Evolutionary conservation across 1,140 invertebrate genomes (phyloP), one percentile per base, ranked within the genome.

Genomic region (Mactra quadrangularis): DNA sequence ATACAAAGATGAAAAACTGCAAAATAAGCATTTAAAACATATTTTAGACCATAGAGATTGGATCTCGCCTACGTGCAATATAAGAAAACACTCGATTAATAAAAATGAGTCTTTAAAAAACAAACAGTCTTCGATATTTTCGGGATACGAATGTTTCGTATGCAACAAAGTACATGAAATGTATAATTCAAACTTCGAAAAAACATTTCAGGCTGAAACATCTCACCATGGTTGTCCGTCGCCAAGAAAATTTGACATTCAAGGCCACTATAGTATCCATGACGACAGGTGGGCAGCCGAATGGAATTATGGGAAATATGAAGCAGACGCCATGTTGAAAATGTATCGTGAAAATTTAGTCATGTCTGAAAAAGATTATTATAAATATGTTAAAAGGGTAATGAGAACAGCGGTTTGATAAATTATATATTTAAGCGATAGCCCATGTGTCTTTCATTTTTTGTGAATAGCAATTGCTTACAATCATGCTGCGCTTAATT

Each of bases 61-160:
- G 90, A 90, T 19, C 7, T 60, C 75, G 25, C 41, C 62, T 0
- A 52, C 31, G n/a, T 78, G 75, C 27, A 22, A 35, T 19, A 2
- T 11, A 41, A 59, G 15, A 17, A 31, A n/a, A 19, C 41, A 91
- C 27, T 76, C 90, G 2, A 86, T 89, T 87, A 85, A 62, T 0
- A 70, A 85, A 77, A 91, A 89, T 77, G 55, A 50, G 0, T 35
- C 31, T 15, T 52, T 22, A 2, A 45, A 87, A 86, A 88, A 91
- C 53, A 89, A 93, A 85, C 94, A 68, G 7, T 3, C 15, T 15
- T 78, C 75, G n/a, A 64, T 94, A 59, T 92, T 95, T 38, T 89
- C 94, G 64, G 92, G 94, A 47, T 96, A 96, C 91, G 95, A 96
- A 92, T 96, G 96, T 92, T 94, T 94, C 87, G 87, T 96, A 11